A percentile compares a stretch with the other conserved stretches of the same genome.
Evolutionary conservation across 2,888 invertebrate genomes (phyloP).

Genomic region (Euphydryas editha): DNA sequence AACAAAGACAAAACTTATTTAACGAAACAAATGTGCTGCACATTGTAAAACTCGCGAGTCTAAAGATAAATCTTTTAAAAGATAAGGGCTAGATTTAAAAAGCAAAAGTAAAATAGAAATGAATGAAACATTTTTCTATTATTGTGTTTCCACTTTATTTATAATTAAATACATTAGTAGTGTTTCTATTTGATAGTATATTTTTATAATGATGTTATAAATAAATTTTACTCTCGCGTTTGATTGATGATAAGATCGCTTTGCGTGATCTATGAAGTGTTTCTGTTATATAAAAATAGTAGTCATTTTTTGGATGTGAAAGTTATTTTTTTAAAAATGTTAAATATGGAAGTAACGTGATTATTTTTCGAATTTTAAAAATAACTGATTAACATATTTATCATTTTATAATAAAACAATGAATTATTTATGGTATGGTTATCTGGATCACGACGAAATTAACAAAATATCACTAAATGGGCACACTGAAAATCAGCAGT

Average conservation of each 20-base stretch:
- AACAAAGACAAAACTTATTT: slow-evolving; percentile 30
- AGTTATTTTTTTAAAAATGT: too few relatives aligned
- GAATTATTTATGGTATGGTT: too few relatives aligned
- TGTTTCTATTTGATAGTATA: not conserved
- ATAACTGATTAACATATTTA: too few relatives aligned
- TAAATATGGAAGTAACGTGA: too few relatives aligned
- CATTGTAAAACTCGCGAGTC: slow-evolving; percentile 36
- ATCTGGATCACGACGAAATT: too few relatives aligned
- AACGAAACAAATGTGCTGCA: slow-evolving; percentile 35
- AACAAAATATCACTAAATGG: too few relatives aligned
- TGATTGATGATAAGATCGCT: not conserved
- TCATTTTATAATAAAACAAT: too few relatives aligned
- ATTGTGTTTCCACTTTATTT: slow-evolving; percentile 27
- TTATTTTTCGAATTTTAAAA: too few relatives aligned
- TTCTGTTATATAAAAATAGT: not conserved
- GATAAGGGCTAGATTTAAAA: slow-evolving; percentile 36
- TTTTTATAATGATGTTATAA: not conserved
- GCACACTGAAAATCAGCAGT: too few relatives aligned
- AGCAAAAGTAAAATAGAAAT: slow-evolving; percentile 32
- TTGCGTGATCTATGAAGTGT: not conserved
- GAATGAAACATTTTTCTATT: slow-evolving; percentile 31
- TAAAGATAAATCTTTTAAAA: slow-evolving; percentile 37
- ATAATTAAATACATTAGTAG: slow-evolving; percentile 18
- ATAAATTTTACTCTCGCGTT: not conserved
- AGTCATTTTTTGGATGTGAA: too few relatives aligned